These are phyloP conservation scores for Altica lythri DNA, from an alignment of 2,888 invertebrate species.

Conservation along the genomic window DNA sequence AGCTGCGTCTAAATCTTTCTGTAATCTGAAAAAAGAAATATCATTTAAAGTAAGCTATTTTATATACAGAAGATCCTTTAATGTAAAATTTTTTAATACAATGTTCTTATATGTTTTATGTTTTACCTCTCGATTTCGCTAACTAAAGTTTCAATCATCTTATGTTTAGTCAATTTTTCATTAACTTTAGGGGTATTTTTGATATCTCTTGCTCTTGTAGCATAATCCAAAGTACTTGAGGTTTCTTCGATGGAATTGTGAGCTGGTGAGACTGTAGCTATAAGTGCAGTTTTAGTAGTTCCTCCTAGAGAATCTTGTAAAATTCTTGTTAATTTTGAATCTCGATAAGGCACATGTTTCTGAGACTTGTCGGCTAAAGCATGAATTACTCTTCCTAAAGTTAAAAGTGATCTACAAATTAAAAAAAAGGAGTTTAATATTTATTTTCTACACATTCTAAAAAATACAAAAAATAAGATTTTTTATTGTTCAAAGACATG, in stretches of 20 bases:
- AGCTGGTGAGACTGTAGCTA: conserved; percentile 94
- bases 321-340: conserved; percentile 94
- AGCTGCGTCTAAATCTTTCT: conserved; percentile 83
- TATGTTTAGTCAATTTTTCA: conserved; percentile 85
- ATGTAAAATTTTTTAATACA: not conserved
- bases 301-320: conserved; percentile 97
- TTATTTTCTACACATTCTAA: too few species aligned
- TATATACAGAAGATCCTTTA: not conserved
- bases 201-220: conserved; percentile 91
- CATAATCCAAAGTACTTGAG: conserved; percentile 93
- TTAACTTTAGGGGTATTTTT: conserved; percentile 92
- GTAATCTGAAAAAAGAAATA: conserved; percentile 60
- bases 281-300: conserved; percentile 94
- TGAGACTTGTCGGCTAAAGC: conserved; percentile 89
- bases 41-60: too few species aligned
- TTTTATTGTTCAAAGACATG: too few species aligned
- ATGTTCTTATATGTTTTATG: not conserved
- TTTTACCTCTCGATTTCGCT: conserved; percentile 29
- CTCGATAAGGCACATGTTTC: conserved; percentile 90
- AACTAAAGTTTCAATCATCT: conserved; percentile 72
- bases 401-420: conserved; percentile 77
- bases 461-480: too few species aligned
- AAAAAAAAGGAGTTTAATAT: too few species aligned
- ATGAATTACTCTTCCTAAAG: conserved; percentile 87
- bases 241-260: conserved; percentile 90